Evolutionary conservation across 2,113 vertebrate genomes (phyloP).

Genomic region (Sceloporus tristichus): DNA sequence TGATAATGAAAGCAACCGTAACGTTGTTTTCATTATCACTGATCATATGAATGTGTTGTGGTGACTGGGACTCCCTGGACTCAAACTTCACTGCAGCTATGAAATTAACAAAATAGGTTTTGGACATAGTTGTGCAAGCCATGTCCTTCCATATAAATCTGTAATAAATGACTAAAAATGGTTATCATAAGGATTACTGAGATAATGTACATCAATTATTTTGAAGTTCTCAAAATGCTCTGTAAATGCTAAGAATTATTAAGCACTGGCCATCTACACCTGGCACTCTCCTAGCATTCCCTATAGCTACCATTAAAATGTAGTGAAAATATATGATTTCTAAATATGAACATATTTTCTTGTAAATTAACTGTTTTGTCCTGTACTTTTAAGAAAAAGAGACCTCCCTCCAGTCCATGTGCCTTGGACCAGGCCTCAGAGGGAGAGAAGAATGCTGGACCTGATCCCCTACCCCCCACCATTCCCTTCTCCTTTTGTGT

Average conservation of each 20-base stretch:
- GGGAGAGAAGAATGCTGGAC: too few relatives aligned
- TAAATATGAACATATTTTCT: conserved; percentile 33
- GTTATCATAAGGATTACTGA: not conserved
- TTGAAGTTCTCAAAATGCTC: not conserved
- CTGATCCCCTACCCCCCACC: too few relatives aligned
- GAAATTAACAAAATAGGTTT: not conserved
- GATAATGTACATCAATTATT: not conserved
- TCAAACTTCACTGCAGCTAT: not conserved
- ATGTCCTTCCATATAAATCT: not conserved
- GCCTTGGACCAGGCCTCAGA: too few relatives aligned
- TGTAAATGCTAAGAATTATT: not conserved
- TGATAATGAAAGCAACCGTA: not conserved
- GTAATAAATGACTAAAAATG: not conserved
- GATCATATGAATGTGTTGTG: not conserved
- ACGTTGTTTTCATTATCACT: not conserved
- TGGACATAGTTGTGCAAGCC: too few relatives aligned
- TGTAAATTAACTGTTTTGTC: conserved; percentile 30
- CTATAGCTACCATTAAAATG: not conserved
- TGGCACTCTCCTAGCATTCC: not conserved
- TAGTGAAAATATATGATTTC: conserved; percentile 18
- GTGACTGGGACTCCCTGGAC: not conserved
- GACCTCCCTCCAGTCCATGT: too few relatives aligned
- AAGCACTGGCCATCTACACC: not conserved
- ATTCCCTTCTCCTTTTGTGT: too few relatives aligned
- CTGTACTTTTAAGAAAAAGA: not conserved